Base-by-base conservation (phyloP, 2,888 invertebrate genomes). In the Nezara viridula region DNA sequence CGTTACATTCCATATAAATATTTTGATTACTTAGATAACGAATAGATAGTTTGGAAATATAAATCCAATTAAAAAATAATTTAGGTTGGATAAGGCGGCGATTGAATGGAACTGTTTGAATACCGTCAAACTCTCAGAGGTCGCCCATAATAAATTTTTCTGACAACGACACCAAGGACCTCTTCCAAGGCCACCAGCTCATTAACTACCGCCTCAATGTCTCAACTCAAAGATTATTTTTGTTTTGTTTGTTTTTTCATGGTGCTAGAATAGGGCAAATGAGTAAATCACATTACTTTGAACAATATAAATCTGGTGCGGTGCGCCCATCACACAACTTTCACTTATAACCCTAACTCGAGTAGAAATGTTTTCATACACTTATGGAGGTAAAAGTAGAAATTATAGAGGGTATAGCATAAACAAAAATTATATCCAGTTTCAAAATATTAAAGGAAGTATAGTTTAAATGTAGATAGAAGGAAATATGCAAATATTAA, bases 111-210 rank as follows among this genome's bases (percentile, higher is more conserved):
- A 66, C 32, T 19, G 32, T 16, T 32, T 19, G 66, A 66, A 14
- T 32, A 32, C 66, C 19, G 66, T 66, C 66, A 32, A 66, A 66
- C 66, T 6, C 32, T 32, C 14, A 32, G 66, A 66, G 66, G 66
- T 66, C 32, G 66, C 32, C 32, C 66, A 37, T 66, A 32, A 66
- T 66, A 66, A 66, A 66, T 66, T 66, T 66, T 66, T 66, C 60
- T 66, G 66, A 66, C 66, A 32, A 66, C 12, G 27, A 27, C 27
- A 60, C 60, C 60, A 60, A 60, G 66, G 66, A 19, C 32, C 32
- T 66, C 66, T 66, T 66, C 32, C 32, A 66, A 66, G 66, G 66
- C 32, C 32, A 66, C 32, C 32, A 66, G 19, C 66, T 66, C 32
- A 66, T 66, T 66, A 66, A 66, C 66, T 32, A 32, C 32, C 32